phyloP scores from a whole-genome alignment of 2,113 vertebrate genomes.

The Ceyx melanurus region DNA sequence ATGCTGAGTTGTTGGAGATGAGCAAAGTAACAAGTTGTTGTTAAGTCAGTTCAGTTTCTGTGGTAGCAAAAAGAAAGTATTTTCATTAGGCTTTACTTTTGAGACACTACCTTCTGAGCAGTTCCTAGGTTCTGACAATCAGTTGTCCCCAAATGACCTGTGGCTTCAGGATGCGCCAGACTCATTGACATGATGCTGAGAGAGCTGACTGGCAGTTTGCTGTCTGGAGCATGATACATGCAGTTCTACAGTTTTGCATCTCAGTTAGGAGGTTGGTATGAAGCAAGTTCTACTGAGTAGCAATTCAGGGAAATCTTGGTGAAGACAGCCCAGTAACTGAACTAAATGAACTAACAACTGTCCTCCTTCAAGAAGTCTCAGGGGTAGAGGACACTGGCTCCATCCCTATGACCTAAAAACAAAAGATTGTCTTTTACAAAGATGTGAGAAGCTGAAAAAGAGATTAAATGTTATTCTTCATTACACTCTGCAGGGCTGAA shows the following conservation, averaged over 20 bases:
- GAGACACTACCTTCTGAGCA: neutral
- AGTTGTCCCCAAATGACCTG: neutral
- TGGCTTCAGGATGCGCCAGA: neutral
- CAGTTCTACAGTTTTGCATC: neutral
- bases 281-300: neutral
- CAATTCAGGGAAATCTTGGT: neutral
- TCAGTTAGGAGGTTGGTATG: neutral
- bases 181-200: rapidly evolving
- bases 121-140: neutral
- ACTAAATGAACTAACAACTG: neutral
- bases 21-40: neutral
- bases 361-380: neutral
- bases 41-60: constrained; percentile 44
- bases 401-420: neutral
- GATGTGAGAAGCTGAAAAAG: neutral
- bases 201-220: neutral
- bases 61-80: constrained; percentile 13
- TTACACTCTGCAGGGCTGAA: neutral
- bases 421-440: neutral
- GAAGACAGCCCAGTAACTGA: neutral
- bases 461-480: neutral
- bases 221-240: neutral
- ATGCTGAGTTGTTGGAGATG: neutral
- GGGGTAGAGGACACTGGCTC: neutral
- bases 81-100: neutral